phyloP scores from a whole-genome alignment of 2,113 vertebrate species.

The Aptenodytes forsteri region DNA sequence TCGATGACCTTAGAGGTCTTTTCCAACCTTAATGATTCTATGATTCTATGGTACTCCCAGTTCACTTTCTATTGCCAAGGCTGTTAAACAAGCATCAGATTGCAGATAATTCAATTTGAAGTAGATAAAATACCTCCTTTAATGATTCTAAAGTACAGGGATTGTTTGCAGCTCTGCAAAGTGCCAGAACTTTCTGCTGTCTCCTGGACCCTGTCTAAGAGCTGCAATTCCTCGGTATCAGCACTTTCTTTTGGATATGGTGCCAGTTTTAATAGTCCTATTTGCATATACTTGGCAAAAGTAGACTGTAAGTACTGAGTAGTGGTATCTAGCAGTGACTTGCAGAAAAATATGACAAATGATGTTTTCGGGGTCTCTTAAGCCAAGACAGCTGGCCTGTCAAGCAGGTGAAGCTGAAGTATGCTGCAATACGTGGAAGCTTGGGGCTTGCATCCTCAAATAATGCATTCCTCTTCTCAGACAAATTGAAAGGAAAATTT shows the following conservation, averaged over 20 bases:
- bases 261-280: neutral
- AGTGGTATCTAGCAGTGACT: neutral
- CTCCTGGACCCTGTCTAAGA: neutral
- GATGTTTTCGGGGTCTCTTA: neutral
- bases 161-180: neutral
- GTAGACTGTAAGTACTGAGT: neutral
- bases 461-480: neutral
- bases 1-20: no score
- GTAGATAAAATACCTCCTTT: neutral
- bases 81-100: neutral
- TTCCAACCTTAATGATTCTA: no score
- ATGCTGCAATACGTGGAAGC: neutral
- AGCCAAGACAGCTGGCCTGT: neutral
- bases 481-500: neutral
- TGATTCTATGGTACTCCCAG: neutral
- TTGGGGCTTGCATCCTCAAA: neutral
- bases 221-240: neutral
- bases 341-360: neutral
- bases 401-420: neutral
- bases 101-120: neutral
- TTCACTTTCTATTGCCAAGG: neutral
- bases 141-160: slow-evolving; percentile 31
- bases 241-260: neutral
- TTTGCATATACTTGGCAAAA: neutral
- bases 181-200: neutral